A percentile compares a stretch with the other conserved stretches of the same genome.
Evolutionary conservation across 1,140 invertebrate genomes (phyloP).

Genomic region (Listronotus bonariensis): DNA sequence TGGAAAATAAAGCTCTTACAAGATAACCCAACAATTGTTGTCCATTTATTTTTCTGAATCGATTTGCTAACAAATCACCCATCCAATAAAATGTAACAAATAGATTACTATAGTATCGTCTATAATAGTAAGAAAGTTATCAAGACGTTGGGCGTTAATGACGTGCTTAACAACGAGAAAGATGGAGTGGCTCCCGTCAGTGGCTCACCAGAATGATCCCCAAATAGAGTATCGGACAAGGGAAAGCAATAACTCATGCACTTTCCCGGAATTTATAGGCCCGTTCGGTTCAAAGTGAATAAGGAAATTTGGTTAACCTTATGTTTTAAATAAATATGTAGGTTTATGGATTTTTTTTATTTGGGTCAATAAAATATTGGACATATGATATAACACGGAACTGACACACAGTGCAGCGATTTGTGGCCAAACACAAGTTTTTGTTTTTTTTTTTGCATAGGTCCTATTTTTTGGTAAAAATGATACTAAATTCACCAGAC

Average conservation of each 20-base stretch:
- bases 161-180: slow-evolving; percentile 53
- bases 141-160: slow-evolving; percentile 52
- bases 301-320: slow-evolving; percentile 32
- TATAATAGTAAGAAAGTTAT: slow-evolving; percentile 39
- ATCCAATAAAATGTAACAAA: slow-evolving; percentile 46
- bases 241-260: slow-evolving; percentile 54
- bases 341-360: too few species aligned
- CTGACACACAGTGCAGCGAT: too few species aligned
- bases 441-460: too few species aligned
- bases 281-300: slow-evolving; percentile 22
- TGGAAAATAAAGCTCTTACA: too few species aligned
- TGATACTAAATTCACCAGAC: too few species aligned
- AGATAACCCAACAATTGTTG: neutral
- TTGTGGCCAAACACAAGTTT: too few species aligned
- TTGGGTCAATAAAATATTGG: too few species aligned
- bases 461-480: too few species aligned
- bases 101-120: slow-evolving; percentile 35
- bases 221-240: slow-evolving; percentile 62
- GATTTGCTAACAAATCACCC: slow-evolving; percentile 19
- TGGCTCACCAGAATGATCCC: slow-evolving; percentile 63
- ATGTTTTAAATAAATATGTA: too few species aligned
- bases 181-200: slow-evolving; percentile 62
- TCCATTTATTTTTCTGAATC: slow-evolving; percentile 9
- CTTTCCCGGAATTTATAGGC: slow-evolving; percentile 17
- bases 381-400: too few species aligned